Conservation (phyloP, 1,140 invertebrate genomes). For the Danaus melanippus region DNA sequence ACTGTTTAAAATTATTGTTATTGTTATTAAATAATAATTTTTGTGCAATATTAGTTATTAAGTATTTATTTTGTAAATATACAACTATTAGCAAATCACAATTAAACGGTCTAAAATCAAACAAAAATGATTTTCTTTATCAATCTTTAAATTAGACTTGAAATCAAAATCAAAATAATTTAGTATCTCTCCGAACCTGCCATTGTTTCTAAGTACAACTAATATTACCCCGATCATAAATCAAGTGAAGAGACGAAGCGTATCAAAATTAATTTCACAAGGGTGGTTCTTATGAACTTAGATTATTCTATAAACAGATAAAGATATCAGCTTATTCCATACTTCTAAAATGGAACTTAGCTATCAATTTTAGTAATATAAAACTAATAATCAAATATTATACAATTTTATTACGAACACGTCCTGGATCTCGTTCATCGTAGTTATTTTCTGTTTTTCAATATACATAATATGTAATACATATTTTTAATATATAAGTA, state of each 20-base stretch:
- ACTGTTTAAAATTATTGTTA: slow-evolving; percentile 30
- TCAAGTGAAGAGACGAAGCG: background rate
- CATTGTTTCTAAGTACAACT: background rate
- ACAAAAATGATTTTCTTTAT: slow-evolving; percentile 3
- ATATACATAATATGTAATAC: no score
- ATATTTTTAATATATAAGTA: no score
- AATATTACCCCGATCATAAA: background rate
- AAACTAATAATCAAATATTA: no score
- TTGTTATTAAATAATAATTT: slow-evolving; percentile 57
- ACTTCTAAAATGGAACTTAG: no score
- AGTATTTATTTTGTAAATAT: slow-evolving; percentile 66
- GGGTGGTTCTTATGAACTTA: background rate
- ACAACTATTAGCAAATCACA: slow-evolving; percentile 21
- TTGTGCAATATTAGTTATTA: slow-evolving; percentile 68
- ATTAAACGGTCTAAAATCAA: slow-evolving; percentile 28
- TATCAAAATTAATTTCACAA: background rate
- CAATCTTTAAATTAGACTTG: background rate
- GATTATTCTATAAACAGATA: slow-evolving; percentile 1
- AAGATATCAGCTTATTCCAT: background rate
- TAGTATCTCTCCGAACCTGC: background rate
- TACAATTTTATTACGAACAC: no score
- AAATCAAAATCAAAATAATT: background rate
- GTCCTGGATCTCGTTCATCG: no score
- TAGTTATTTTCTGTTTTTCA: no score
- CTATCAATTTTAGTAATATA: no score